Base-by-base conservation (phyloP, 2,113 vertebrate genomes). In the Poicephalus meyeri region DNA sequence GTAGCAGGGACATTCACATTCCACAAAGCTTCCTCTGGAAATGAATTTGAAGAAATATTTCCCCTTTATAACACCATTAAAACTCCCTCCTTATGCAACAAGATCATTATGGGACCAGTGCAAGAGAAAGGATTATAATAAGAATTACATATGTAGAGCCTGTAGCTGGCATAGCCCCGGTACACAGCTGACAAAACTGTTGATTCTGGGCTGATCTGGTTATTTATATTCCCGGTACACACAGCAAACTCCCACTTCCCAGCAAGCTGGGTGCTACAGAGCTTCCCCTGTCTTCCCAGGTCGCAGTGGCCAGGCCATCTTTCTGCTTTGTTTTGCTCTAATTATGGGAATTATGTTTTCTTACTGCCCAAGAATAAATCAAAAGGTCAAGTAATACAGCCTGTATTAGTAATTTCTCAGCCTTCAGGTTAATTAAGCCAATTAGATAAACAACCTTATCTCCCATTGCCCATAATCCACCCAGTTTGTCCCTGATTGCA, bases 191-290 rank as follows among this genome's bases (percentile, higher is more conserved):
- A 76, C 69, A 47, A 53, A 88, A 76, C 50, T 65, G 64, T 44
- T 53, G 93, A 70, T 77, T 70, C 58, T 10, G 15, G 58, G 46
- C 23, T 66, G 69, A 81, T 81, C 64, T 3, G 5, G 63, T n/a
- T 65, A 70, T 76, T 88, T 74, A 71, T 65, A 84, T 42, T 58
- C 8, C 1, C 41, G n/a, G 80, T 21, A 53, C 44, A 16, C 39
- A 13, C 8, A 1, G n/a, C 4, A 1, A 71, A 76, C 29, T 84
- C 84, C 66, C 80, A n/a, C 33, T 50, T 35, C 41, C 16, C 1
- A 1, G 41, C 21, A 16, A 56, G 31, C 21, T 0, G 1, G 42
- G 29, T 10, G n/a, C 21, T 11, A 28, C 13, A 25, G n/a, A 58
- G 39, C 55, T 68, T n/a, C n/a, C 50, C 31, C 23, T 8, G 14